These are phyloP conservation scores for Penaeus monodon DNA, from an alignment of 2,888 invertebrate genomes.

Conservation along the genomic window DNA sequence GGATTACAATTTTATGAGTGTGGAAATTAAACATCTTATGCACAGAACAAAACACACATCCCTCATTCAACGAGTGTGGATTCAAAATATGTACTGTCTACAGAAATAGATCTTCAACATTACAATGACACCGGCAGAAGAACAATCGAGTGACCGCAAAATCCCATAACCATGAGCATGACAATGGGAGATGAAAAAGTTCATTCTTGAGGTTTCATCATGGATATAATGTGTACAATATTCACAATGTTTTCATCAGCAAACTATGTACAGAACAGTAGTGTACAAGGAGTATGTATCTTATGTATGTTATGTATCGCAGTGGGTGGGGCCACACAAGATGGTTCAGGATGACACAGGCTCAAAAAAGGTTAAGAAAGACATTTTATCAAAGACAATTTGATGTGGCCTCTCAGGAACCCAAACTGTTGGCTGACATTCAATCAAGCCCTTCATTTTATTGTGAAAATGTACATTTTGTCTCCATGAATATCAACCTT, in stretches of 20 bases:
- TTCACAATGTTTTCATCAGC: slow-evolving; percentile 52
- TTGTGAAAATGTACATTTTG: no score
- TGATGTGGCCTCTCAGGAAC: no score
- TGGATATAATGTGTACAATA: slow-evolving; percentile 51
- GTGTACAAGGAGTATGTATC: slow-evolving; percentile 47
- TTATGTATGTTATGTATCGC: slow-evolving; percentile 43
- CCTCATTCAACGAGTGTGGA: background rate
- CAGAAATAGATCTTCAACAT: slow-evolving; percentile 10
- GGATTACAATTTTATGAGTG: no score
- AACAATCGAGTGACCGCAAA: slow-evolving; percentile 18
- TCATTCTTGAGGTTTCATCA: slow-evolving; percentile 47
- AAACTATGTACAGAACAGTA: slow-evolving; percentile 56
- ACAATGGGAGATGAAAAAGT: slow-evolving; percentile 37
- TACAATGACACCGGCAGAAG: slow-evolving; percentile 9
- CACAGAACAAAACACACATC: no score
- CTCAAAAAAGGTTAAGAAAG: slow-evolving; percentile 20
- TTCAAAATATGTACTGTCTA: slow-evolving; percentile 10
- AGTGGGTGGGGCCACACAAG: slow-evolving; percentile 45
- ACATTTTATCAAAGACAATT: background rate
- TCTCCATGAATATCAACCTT: no score
- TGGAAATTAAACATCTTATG: no score
- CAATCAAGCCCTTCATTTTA: no score
- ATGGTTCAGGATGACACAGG: slow-evolving; percentile 23
- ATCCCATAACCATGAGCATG: slow-evolving; percentile 36
- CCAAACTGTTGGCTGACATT: no score